Conservation (phyloP, 2,888 invertebrate species). For the Meandrusa payeni region DNA sequence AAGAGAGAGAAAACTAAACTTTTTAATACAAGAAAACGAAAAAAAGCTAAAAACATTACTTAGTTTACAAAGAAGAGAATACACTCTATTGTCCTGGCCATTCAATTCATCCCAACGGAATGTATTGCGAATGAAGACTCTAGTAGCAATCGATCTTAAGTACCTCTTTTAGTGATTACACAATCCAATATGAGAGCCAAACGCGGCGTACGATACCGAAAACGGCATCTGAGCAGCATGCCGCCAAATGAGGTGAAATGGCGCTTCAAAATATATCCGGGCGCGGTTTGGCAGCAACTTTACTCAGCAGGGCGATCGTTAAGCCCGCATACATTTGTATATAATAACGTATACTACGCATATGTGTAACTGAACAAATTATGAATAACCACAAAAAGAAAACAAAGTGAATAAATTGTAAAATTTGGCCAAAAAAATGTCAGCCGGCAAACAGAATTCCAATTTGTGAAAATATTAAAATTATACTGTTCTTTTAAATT, state of each 20-base stretch:
- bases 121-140: slow-evolving; percentile 16
- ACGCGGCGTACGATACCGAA: slow-evolving; percentile 22
- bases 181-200: slow-evolving; percentile 23
- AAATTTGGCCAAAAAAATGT: too few relatives aligned
- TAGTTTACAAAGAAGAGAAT: background rate
- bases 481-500: too few relatives aligned
- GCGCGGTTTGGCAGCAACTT: slow-evolving; percentile 19
- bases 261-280: slow-evolving; percentile 23
- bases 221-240: slow-evolving; percentile 18
- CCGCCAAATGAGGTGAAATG: slow-evolving; percentile 24
- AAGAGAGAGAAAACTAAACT: background rate
- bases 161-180: slow-evolving; percentile 24
- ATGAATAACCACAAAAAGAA: background rate
- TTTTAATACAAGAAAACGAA: too few relatives aligned
- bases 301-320: slow-evolving; percentile 17
- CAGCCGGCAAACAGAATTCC: too few relatives aligned
- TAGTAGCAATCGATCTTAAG: slow-evolving; percentile 21
- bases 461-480: too few relatives aligned
- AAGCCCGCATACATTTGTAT: slow-evolving; percentile 7
- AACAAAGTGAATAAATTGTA: too few relatives aligned
- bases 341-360: slow-evolving; percentile 3
- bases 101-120: slow-evolving; percentile 14
- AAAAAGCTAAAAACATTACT: too few relatives aligned
- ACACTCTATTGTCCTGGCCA: slow-evolving; percentile 9
- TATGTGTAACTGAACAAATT: too few relatives aligned